Evolutionary conservation across 2,888 invertebrate genomes (phyloP).

Genomic region (Eubasilissa splendida): DNA sequence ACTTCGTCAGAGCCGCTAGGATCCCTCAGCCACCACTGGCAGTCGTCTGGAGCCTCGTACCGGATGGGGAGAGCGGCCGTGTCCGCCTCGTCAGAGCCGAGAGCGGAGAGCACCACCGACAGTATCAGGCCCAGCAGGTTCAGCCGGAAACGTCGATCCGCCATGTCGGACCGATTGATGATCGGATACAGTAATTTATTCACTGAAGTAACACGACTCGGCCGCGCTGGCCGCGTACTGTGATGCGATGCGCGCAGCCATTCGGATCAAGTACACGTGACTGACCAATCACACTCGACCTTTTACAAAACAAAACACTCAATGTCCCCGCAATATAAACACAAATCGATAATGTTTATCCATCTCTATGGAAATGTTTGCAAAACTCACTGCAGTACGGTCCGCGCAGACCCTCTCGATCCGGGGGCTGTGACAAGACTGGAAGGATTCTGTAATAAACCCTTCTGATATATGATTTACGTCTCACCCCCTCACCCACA

Average conservation of each 20-base stretch:
- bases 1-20: slow-evolving; percentile 80
- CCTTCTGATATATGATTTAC: slow-evolving; percentile 17
- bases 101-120: slow-evolving; percentile 38
- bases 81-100: slow-evolving; percentile 45
- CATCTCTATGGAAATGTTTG: slow-evolving; percentile 26
- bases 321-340: slow-evolving; percentile 6
- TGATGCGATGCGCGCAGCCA: slow-evolving; percentile 27
- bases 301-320: slow-evolving; percentile 28
- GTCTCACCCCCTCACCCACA: slow-evolving; percentile 32
- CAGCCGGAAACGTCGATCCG: slow-evolving; percentile 40
- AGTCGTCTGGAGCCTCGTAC: slow-evolving; percentile 90
- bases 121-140: slow-evolving; percentile 43
- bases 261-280: slow-evolving; percentile 22
- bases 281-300: slow-evolving; percentile 41
- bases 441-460: slow-evolving; percentile 18
- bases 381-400: slow-evolving; percentile 5
- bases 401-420: background rate
- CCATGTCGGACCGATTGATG: slow-evolving; percentile 39
- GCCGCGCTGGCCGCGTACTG: slow-evolving; percentile 13
- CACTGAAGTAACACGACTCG: slow-evolving; percentile 24
- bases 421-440: slow-evolving; percentile 4
- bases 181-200: slow-evolving; percentile 5
- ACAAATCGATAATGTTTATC: slow-evolving; percentile 36
- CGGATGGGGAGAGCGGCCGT: slow-evolving; percentile 64
- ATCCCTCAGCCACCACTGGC: slow-evolving; percentile 82